These are phyloP conservation scores for Aplysia californica DNA, from an alignment of 1,140 invertebrate species.

Conservation along the genomic window DNA sequence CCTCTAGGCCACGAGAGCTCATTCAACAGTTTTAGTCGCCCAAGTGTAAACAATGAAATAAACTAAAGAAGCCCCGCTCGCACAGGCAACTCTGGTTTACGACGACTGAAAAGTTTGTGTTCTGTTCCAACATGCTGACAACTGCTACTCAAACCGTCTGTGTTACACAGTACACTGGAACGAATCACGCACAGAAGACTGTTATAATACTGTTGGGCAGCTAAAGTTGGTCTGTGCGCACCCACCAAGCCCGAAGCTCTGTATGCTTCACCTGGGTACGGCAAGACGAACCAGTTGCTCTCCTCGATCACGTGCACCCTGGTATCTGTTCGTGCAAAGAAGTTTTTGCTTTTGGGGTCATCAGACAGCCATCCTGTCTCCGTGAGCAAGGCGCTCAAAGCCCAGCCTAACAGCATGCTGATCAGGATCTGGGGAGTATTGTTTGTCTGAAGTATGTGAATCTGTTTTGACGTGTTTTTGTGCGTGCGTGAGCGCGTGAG, in stretches of 20 bases:
- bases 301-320: conserved; percentile 79
- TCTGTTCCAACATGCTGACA: neutral
- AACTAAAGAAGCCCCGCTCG: too few species aligned
- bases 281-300: conserved; percentile 83
- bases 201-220: neutral
- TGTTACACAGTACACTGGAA: neutral
- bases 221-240: neutral
- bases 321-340: conserved; percentile 77
- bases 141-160: neutral
- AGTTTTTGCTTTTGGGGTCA: conserved; percentile 53
- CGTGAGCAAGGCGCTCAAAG: conserved; percentile 81
- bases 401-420: conserved; percentile 84
- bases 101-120: too few species aligned
- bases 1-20: too few species aligned
- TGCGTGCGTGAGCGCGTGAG: too few species aligned
- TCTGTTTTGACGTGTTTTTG: too few species aligned
- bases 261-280: conserved; percentile 75
- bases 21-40: too few species aligned
- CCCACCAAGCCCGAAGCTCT: neutral
- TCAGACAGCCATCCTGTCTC: conserved; percentile 73
- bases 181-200: too few species aligned
- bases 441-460: too few species aligned
- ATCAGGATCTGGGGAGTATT: conserved; percentile 76
- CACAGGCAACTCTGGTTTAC: neutral
- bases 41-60: too few species aligned